Base-by-base conservation (phyloP, 2,797 vertebrate genomes). In the Podarcis lilfordi region DNA sequence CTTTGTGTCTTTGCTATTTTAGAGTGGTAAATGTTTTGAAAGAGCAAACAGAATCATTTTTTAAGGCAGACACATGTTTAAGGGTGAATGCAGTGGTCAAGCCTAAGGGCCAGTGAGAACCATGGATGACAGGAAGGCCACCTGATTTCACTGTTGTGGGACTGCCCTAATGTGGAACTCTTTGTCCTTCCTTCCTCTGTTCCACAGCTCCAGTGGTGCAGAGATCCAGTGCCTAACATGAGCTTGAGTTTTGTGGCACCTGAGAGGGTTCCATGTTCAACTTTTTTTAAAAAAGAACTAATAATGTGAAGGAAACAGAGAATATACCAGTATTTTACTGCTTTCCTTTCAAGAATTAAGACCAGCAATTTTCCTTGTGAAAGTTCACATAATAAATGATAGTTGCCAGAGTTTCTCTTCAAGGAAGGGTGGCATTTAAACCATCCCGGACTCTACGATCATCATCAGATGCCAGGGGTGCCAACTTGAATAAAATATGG, bases 311-410 rank as follows among this genome's bases (percentile, higher is more conserved):
- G 88, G 88, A 91, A 93, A 85, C 88, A 76, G 69, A 87, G 90
- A 85, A 77, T 92, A 93, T 94, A 89, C 91, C 86, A 85, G 90
- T 89, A 93, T 91, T 90, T 86, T 85, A 94, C 92, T 93, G 77
- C 32, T 0, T 91, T 91, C 89, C 92, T 93, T 92, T 93, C 92
- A 94, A 91, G 87, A 77, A 82, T 87, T 90, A 89, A 90, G 85
- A 11, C 91, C 88, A 93, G 88, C 35, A 91, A n/a, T 90, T 91
- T 91, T 75, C 78, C 90, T 88, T 90, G 83, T 86, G 91, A 40
- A 80, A 82, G 85, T 85, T 4, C 8, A 79, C 87, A 81, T 50
- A 77, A 76, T n/a, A 91, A 92, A 93, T 92, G 59, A 92, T 45
- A 91, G 90, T 82, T 84, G 84, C 55, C 81, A 92, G 32, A 85